phyloP scores from a whole-genome alignment of 2,113 vertebrate genomes.

The Melanerpes aurifrons region DNA sequence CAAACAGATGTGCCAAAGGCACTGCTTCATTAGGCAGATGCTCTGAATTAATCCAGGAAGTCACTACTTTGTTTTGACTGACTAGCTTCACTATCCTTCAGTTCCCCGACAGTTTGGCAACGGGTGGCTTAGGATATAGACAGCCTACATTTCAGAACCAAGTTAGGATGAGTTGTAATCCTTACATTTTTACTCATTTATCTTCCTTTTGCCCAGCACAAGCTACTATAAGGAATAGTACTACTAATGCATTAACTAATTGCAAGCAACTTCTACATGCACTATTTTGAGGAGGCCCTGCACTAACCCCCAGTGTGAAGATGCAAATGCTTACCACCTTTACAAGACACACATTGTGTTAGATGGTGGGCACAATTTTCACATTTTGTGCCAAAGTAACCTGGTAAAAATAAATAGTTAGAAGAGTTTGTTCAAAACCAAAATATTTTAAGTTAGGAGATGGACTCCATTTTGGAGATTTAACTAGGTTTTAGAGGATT shows the following conservation, averaged over 20 bases:
- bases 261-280: fast-evolving
- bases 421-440: neutral
- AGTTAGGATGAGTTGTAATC: neutral
- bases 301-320: neutral
- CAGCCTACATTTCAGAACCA: neutral
- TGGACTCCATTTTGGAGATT: neutral
- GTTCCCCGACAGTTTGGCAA: no score
- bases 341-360: neutral
- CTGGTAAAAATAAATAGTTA: neutral
- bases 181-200: neutral
- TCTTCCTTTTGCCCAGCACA: neutral
- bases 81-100: neutral
- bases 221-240: neutral
- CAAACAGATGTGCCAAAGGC: neutral
- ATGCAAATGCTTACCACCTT: neutral
- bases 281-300: neutral
- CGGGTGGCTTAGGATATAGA: neutral
- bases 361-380: neutral
- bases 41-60: neutral
- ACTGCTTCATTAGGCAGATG: neutral
- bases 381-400: neutral
- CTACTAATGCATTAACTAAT: neutral
- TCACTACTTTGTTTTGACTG: neutral
- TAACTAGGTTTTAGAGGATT: neutral
- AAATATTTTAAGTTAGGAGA: neutral